phyloP scores from a whole-genome alignment of 2,113 vertebrate genomes.

The Psophia crepitans region DNA sequence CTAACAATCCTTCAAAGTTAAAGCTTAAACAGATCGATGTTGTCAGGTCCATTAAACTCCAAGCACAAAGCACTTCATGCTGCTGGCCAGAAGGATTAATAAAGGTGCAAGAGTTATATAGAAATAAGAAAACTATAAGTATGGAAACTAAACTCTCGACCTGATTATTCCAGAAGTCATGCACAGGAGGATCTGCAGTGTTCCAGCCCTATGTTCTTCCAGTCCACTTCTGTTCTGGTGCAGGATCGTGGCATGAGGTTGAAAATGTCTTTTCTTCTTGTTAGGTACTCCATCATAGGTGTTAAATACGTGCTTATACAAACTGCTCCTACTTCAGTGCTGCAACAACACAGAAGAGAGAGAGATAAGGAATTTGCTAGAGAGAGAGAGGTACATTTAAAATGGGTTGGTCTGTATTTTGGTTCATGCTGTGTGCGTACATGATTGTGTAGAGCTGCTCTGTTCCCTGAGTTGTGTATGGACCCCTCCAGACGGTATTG shows the following conservation, averaged over 20 bases:
- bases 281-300: neutral
- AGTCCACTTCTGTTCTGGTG: neutral
- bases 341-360: neutral
- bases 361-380: neutral
- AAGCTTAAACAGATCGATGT: neutral
- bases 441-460: neutral
- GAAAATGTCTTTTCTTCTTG: neutral
- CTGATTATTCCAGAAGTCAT: neutral
- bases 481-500: neutral
- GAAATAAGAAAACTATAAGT: neutral
- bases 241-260: neutral
- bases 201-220: neutral
- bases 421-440: neutral
- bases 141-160: neutral
- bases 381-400: neutral
- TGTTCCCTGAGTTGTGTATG: neutral
- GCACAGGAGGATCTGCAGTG: neutral
- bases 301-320: neutral
- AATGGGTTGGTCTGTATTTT: neutral
- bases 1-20: constrained; percentile 17
- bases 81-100: constrained; percentile 29
- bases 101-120: neutral
- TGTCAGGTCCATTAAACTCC: neutral
- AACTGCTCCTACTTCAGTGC: neutral
- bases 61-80: neutral